These are phyloP conservation scores for Boleophthalmus pectinirostris DNA, from an alignment of 2,113 vertebrate species.

Conservation along the genomic window DNA sequence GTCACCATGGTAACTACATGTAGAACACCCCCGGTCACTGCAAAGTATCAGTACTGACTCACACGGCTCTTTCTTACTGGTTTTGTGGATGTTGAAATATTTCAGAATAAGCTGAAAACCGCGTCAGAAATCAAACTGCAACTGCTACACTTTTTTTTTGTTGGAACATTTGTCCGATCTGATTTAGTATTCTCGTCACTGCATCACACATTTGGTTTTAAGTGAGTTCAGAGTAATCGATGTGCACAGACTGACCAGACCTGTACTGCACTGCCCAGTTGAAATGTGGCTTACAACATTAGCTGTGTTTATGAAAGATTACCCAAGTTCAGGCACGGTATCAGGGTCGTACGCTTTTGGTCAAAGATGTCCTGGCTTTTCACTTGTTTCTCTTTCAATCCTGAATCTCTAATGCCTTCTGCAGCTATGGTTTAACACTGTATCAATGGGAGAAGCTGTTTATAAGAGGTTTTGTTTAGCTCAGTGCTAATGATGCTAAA, in stretches of 20 bases:
- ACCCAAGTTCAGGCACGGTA: slow-evolving; percentile 38
- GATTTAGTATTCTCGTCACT: not conserved
- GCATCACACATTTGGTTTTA: too few relatives aligned
- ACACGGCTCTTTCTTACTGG: too few relatives aligned
- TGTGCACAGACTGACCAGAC: not conserved
- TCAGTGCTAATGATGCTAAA: slow-evolving; percentile 48
- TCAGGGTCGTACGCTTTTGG: slow-evolving; percentile 33
- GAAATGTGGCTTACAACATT: slow-evolving; percentile 8
- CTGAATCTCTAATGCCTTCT: slow-evolving; percentile 8
- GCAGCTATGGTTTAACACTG: slow-evolving; percentile 24
- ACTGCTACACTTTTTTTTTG: too few relatives aligned
- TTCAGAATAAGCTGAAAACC: too few relatives aligned
- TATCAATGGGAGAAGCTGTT: slow-evolving; percentile 18
- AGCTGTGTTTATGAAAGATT: slow-evolving; percentile 22
- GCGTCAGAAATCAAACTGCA: too few relatives aligned
- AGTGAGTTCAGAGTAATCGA: not conserved
- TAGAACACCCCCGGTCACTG: too few relatives aligned
- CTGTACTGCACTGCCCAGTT: not conserved
- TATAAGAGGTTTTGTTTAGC: slow-evolving; percentile 38
- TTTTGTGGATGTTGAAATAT: too few relatives aligned
- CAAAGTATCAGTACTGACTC: too few relatives aligned
- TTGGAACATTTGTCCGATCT: too few relatives aligned
- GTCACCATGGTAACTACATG: too few relatives aligned
- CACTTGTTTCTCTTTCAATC: not conserved
- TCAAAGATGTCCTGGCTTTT: slow-evolving; percentile 35